Conservation (phyloP, 1,140 invertebrate genomes). For the Bombus turneri region DNA sequence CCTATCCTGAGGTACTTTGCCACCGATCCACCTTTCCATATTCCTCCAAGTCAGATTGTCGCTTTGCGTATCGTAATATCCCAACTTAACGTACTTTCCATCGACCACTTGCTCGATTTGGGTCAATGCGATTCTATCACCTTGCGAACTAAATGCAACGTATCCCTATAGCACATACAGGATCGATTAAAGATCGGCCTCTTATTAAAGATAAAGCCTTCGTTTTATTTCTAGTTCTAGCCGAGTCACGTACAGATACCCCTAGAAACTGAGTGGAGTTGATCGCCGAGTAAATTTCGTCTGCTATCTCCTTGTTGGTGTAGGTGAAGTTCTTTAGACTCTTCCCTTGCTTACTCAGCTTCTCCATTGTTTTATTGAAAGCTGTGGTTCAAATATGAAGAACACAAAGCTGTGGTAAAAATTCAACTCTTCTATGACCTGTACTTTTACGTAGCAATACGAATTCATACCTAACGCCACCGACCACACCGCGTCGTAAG, state of each 20-base stretch:
- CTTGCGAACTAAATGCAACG: conserved; percentile 97
- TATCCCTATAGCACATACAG: conserved; percentile 86
- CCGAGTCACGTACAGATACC: conserved; percentile 91
- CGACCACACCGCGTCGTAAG: conserved; percentile 99
- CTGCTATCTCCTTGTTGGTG: conserved; percentile 95
- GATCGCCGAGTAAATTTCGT: conserved; percentile 98
- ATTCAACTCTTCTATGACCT: too few relatives aligned
- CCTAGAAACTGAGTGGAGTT: conserved; percentile 98
- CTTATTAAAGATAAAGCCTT: background rate
- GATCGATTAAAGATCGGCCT: conserved; percentile 31
- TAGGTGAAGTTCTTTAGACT: conserved; percentile 99
- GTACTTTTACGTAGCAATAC: background rate
- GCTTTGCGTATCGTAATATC: conserved; percentile 97
- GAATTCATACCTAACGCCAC: conserved; percentile 90
- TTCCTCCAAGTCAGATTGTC: conserved; percentile 97
- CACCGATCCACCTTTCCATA: conserved; percentile 94
- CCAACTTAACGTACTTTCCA: conserved; percentile 97
- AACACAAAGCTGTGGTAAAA: background rate
- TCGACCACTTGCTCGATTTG: conserved; percentile 98
- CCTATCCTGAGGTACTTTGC: conserved; percentile 94
- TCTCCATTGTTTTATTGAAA: conserved; percentile 97
- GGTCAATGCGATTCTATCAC: conserved; percentile 98
- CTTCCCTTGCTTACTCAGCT: conserved; percentile 89
- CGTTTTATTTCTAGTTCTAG: conserved; percentile 14
- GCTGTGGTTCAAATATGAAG: conserved; percentile 83